Base-by-base conservation (phyloP, 2,113 vertebrate genomes). In the Mustela nigripes region DNA sequence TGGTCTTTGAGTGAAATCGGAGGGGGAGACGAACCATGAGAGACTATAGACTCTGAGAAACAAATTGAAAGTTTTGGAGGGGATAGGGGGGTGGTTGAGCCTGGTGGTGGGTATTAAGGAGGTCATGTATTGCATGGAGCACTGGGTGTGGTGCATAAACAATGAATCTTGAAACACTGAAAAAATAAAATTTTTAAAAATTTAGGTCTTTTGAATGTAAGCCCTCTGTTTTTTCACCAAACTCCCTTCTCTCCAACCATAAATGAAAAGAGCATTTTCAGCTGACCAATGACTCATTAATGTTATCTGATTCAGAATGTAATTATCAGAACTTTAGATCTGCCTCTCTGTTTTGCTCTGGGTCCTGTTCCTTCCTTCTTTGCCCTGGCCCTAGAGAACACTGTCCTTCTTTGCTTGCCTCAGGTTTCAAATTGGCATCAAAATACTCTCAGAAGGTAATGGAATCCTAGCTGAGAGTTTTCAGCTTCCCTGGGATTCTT, bases 281-380 rank as follows among this genome's bases (percentile, higher is more conserved):
- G 50, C 85, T 93, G 89, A 89, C 81, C 82, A 91, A 58, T 91
- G 96, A 97, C 45, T 94, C 85, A 60, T 95, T 96, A 89, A 92
- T 74, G 53, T 45, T 62, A 2, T 82, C 48, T 91, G 78, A 85
- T 60, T 93, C 76, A 81, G 90, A 87, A 50, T 1, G 1, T 71
- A 85, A 74, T 97, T 67, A 91, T 80, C 1, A 4, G 76, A 93
- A 26, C 81, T 88, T 91, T 71, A 58, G 45, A 93, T 85, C 62
- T 74, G 62, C 71, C 24, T 86, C 73, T 83, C 74, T 78, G 9
- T 74, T 93, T 91, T 80, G 71, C 96, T 84, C 42, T 62, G n/a
- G 95, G 97, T 78, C 92, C 15, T 85, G 1, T 82, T 89, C 48
- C 48, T 82, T 89, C 73, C 58, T 82, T 95, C 69, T 76, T 39